Evolutionary conservation across 2,113 vertebrate genomes (phyloP).

Genomic region (Cyanistes caeruleus): DNA sequence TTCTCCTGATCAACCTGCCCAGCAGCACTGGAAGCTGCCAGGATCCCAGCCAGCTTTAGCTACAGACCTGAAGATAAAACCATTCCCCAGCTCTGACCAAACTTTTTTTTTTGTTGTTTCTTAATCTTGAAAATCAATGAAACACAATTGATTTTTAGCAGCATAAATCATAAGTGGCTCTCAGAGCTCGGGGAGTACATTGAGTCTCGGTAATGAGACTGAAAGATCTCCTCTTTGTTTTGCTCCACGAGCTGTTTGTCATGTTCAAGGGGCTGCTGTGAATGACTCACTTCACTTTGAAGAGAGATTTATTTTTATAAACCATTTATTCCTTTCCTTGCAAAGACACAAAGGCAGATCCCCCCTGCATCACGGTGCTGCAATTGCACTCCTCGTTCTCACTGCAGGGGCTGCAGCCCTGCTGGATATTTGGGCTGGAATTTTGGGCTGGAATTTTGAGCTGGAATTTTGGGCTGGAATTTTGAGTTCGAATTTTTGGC

Average conservation of each 20-base stretch:
- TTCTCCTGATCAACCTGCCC: background rate
- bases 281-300: slow-evolving; percentile 38
- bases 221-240: slow-evolving; percentile 25
- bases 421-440: no score
- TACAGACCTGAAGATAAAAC: background rate
- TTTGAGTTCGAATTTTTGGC: no score
- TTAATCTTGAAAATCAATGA: slow-evolving; percentile 24
- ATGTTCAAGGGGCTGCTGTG: slow-evolving; percentile 14
- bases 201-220: background rate
- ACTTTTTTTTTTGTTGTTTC: background rate
- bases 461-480: no score
- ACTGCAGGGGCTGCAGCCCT: accelerated
- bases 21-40: background rate
- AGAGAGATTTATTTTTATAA: slow-evolving; percentile 43
- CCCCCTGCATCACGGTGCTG: background rate
- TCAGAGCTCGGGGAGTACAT: background rate
- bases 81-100: background rate
- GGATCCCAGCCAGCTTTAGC: background rate
- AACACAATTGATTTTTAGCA: slow-evolving; percentile 8
- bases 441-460: no score
- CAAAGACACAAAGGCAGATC: background rate
- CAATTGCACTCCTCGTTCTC: background rate
- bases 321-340: background rate
- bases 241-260: slow-evolving; percentile 24
- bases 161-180: slow-evolving; percentile 35